Conservation (phyloP, 2,888 invertebrate species). For the Dryococelus australis region DNA sequence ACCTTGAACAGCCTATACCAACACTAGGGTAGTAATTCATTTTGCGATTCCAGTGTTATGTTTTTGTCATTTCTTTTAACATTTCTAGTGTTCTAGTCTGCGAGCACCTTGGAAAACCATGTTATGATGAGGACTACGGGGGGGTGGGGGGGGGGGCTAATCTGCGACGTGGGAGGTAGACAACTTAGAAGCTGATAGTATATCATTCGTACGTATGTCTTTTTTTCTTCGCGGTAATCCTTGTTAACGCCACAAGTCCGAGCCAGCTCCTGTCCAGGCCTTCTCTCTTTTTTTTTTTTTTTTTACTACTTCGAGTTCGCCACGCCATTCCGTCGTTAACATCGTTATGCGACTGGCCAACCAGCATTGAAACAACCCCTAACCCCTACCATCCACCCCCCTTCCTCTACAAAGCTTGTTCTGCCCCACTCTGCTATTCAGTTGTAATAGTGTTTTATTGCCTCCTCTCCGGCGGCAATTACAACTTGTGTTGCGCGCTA, state of each 20-base stretch:
- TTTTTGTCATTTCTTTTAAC: too few relatives aligned
- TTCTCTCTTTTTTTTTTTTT: neutral
- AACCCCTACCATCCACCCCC: neutral
- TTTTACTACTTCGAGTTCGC: neutral
- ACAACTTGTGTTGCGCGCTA: too few relatives aligned
- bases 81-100: too few relatives aligned
- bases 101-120: too few relatives aligned
- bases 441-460: too few relatives aligned
- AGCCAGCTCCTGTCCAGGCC: neutral
- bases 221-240: neutral
- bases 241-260: neutral
- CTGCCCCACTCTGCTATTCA: neutral
- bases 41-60: too few relatives aligned
- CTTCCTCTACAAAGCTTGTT: neutral
- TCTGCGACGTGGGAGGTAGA: too few relatives aligned
- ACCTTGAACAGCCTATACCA: too few relatives aligned
- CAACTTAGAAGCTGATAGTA: neutral
- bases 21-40: too few relatives aligned
- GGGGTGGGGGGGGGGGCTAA: too few relatives aligned
- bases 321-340: conserved; percentile 16
- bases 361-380: neutral
- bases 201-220: neutral
- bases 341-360: neutral
- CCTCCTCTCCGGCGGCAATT: too few relatives aligned
- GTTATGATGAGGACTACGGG: too few relatives aligned